Evolutionary conservation across 2,797 vertebrate genomes (phyloP).

Genomic region (Pangasius djambal): DNA sequence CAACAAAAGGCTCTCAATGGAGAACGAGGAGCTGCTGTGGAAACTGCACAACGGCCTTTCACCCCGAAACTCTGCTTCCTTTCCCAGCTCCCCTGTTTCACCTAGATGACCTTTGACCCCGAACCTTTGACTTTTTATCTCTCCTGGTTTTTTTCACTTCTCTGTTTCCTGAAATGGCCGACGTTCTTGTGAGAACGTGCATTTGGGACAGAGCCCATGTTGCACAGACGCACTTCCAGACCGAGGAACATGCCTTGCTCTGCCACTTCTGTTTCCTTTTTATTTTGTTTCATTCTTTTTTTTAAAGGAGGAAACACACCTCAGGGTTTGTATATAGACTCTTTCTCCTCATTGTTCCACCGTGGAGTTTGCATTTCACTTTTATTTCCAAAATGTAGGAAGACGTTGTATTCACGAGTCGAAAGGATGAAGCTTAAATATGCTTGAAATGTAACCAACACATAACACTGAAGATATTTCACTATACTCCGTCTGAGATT

Average conservation of each 20-base stretch:
- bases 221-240: constrained; percentile 67
- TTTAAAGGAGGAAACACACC: constrained; percentile 59
- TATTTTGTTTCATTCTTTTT: constrained; percentile 33
- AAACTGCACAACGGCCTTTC: constrained; percentile 90
- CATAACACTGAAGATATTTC: constrained; percentile 7
- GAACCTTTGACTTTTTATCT: neutral
- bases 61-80: constrained; percentile 82
- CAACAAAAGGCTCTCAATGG: constrained; percentile 95
- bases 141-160: constrained; percentile 32
- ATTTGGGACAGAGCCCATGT: constrained; percentile 43
- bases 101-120: constrained; percentile 80
- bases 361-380: constrained; percentile 18
- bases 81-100: constrained; percentile 78
- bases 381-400: constrained; percentile 7
- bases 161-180: neutral
- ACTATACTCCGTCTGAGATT: neutral
- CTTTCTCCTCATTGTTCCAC: constrained; percentile 3
- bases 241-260: constrained; percentile 52
- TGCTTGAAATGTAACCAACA: constrained; percentile 15
- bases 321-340: constrained; percentile 74
- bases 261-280: constrained; percentile 30
- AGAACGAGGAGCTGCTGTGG: constrained; percentile 96
- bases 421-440: neutral
- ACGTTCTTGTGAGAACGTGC: neutral
- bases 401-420: neutral